Evolutionary conservation across 2,797 vertebrate species (phyloP).

Genomic region (Esox masquinongy): DNA sequence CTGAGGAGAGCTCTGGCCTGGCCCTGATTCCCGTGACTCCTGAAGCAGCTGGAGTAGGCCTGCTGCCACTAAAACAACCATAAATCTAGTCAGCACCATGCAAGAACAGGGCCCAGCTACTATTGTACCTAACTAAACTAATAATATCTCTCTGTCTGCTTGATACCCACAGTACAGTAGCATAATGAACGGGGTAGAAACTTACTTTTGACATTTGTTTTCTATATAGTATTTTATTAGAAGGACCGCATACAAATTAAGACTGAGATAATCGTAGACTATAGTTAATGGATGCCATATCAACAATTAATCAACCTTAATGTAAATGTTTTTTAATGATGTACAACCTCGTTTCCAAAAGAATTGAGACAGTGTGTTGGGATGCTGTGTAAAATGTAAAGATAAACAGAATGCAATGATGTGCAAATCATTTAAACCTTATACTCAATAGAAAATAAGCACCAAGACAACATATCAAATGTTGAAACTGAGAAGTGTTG

Average conservation of each 20-base stretch:
- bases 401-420: too few species aligned
- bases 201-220: not conserved
- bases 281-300: too few species aligned
- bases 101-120: constrained; percentile 14
- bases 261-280: constrained; percentile 1
- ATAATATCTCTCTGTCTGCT: not conserved
- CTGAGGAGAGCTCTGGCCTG: constrained; percentile 28
- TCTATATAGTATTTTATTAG: not conserved
- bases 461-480: too few species aligned
- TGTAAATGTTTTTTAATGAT: too few species aligned
- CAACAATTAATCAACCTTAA: too few species aligned
- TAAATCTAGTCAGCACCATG: constrained; percentile 51
- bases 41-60: constrained; percentile 49
- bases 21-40: constrained; percentile 58
- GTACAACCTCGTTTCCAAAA: too few species aligned
- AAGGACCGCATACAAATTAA: not conserved
- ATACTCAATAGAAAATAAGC: too few species aligned
- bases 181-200: not conserved
- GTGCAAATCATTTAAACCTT: too few species aligned
- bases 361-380: too few species aligned
- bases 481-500: too few species aligned
- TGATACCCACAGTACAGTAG: not conserved
- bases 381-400: too few species aligned
- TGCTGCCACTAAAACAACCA: constrained; percentile 46
- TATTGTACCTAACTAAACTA: constrained; percentile 15